These are phyloP conservation scores for Heterochromis multidens DNA, from an alignment of 2,113 vertebrate species.

Conservation along the genomic window DNA sequence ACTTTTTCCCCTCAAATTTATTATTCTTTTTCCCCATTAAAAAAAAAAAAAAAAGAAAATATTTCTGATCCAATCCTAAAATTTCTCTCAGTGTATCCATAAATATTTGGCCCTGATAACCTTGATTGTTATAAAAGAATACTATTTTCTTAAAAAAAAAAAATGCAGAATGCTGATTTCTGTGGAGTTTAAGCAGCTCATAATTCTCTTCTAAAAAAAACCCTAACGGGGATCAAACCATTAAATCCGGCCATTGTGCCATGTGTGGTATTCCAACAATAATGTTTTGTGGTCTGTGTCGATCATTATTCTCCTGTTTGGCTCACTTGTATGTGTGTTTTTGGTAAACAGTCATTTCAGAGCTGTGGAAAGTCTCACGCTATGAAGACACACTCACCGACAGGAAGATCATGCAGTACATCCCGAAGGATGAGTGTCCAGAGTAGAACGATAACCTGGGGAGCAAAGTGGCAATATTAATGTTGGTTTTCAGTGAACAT, in stretches of 20 bases:
- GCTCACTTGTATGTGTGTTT: constrained; percentile 4
- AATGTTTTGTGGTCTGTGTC: constrained; percentile 18
- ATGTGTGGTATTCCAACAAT: constrained; percentile 33
- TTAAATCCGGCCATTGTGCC: constrained; percentile 15
- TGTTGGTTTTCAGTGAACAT: neutral
- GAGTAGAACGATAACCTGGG: constrained; percentile 94
- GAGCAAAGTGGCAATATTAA: neutral
- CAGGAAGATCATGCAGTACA: constrained; percentile 98
- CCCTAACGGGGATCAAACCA: neutral
- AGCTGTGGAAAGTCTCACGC: neutral
- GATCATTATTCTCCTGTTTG: constrained; percentile 8
- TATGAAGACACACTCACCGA: constrained; percentile 78
- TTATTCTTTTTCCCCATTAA: too few species aligned
- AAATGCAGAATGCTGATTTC: neutral
- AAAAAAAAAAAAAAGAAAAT: too few species aligned
- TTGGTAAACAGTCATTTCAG: constrained; percentile 11
- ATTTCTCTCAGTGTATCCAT: neutral
- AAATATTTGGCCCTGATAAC: too few species aligned
- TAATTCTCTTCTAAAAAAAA: neutral
- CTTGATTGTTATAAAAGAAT: too few species aligned
- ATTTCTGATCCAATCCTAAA: neutral
- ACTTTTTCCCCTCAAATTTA: neutral
- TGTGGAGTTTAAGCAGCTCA: neutral
- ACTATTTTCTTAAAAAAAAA: too few species aligned
- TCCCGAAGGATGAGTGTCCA: constrained; percentile 93